These are phyloP conservation scores for Hiodon tergisus DNA, from an alignment of 2,113 vertebrate genomes.

Conservation along the genomic window DNA sequence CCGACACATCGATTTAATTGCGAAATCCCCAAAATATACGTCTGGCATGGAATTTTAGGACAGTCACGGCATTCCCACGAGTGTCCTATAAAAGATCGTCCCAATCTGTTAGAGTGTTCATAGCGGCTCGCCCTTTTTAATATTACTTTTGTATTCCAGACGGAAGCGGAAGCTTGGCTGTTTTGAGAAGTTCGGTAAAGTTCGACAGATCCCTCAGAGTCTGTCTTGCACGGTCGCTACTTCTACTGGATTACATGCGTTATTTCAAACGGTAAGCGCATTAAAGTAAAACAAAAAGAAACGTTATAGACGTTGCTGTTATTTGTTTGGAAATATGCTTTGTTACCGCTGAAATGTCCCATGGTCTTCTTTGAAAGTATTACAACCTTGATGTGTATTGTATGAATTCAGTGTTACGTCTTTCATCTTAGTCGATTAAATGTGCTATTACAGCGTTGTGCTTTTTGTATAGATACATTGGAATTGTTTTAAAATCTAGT, in stretches of 20 bases:
- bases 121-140: constrained; percentile 25
- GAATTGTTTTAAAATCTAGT: background rate
- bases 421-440: too few species aligned
- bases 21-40: too few species aligned
- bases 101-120: background rate
- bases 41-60: too few species aligned
- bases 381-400: too few species aligned
- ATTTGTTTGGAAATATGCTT: too few species aligned
- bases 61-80: too few species aligned
- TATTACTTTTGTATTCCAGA: constrained; percentile 25
- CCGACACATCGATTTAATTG: too few species aligned
- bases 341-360: too few species aligned
- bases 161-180: constrained; percentile 47
- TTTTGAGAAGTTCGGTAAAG: constrained; percentile 29
- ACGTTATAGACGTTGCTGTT: too few species aligned
- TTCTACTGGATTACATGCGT: background rate
- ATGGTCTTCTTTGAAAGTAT: too few species aligned
- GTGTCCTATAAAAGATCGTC: background rate
- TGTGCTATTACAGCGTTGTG: background rate
- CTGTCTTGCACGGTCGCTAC: background rate
- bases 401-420: too few species aligned
- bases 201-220: constrained; percentile 29
- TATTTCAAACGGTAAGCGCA: constrained; percentile 19
- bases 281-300: background rate
- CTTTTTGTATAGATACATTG: background rate